phyloP scores from a whole-genome alignment of 2,797 vertebrate genomes.

The Silurus aristotelis region DNA sequence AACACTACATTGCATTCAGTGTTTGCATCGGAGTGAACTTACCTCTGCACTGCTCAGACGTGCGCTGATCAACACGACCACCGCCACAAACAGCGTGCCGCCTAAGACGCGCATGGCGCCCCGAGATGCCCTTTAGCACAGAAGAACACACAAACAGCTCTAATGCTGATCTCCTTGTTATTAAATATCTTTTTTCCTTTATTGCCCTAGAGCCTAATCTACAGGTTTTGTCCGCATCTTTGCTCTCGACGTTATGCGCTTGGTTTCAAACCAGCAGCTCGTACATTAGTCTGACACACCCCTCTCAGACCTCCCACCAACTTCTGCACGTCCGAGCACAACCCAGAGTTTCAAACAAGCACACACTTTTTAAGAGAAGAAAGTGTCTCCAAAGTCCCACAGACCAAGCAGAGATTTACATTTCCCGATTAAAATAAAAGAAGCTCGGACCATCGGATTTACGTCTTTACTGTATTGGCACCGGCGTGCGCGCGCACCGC shows the following conservation, averaged over 20 bases:
- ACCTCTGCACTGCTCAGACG: slow-evolving; percentile 71
- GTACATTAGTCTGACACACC: slow-evolving; percentile 74
- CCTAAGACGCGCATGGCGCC: slow-evolving; percentile 66
- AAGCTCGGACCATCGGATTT: slow-evolving; percentile 16
- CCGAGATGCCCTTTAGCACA: slow-evolving; percentile 9
- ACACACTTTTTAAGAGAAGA: slow-evolving; percentile 71
- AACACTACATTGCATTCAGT: not conserved
- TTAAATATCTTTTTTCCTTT: slow-evolving; percentile 23
- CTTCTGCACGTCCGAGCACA: slow-evolving; percentile 68
- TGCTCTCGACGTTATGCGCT: slow-evolving; percentile 72
- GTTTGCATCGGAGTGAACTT: slow-evolving; percentile 42
- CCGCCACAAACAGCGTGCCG: slow-evolving; percentile 64
- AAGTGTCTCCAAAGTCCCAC: slow-evolving; percentile 61
- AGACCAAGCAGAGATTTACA: slow-evolving; percentile 22
- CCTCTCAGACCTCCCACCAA: slow-evolving; percentile 71
- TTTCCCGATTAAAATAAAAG: slow-evolving; percentile 25
- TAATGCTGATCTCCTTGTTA: slow-evolving; percentile 46
- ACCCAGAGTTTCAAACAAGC: slow-evolving; percentile 63
- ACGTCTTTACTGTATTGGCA: not conserved
- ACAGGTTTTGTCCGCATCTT: slow-evolving; percentile 71
- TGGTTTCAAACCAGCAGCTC: slow-evolving; percentile 65
- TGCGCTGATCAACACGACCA: slow-evolving; percentile 56
- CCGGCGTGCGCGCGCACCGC: slow-evolving; percentile 2
- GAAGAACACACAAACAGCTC: slow-evolving; percentile 55
- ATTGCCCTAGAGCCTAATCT: slow-evolving; percentile 39